phyloP scores from a whole-genome alignment of 2,888 invertebrate genomes.

The Listrodromus nycthemerus region DNA sequence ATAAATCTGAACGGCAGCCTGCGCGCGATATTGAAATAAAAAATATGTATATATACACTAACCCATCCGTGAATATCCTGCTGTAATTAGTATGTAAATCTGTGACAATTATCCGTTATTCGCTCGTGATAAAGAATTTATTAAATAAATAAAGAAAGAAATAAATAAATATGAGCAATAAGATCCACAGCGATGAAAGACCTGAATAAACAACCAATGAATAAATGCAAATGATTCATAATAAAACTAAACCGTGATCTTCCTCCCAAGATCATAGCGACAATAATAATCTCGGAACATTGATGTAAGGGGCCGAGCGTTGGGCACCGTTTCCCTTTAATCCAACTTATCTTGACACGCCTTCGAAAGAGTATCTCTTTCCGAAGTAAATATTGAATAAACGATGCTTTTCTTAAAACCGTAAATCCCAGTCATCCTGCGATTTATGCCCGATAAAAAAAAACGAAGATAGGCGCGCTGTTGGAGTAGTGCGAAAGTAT shows the following conservation, averaged over 20 bases:
- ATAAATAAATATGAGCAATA: slow-evolving; percentile 27
- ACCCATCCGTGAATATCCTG: not conserved
- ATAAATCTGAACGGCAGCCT: slow-evolving; percentile 14
- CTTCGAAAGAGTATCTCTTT: not conserved
- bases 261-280: not conserved
- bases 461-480: not conserved
- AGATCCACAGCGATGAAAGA: not conserved
- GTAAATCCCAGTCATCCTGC: not conserved
- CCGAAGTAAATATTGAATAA: not conserved
- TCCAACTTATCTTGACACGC: not conserved
- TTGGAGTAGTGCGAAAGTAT: too few relatives aligned
- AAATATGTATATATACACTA: not conserved
- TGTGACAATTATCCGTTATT: slow-evolving; percentile 37
- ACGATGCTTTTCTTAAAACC: not conserved
- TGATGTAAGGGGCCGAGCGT: not conserved
- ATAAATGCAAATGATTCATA: slow-evolving; percentile 6
- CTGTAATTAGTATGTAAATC: slow-evolving; percentile 36
- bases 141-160: slow-evolving; percentile 33
- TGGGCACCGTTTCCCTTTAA: not conserved
- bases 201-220: not conserved
- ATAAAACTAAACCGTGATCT: not conserved
- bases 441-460: not conserved
- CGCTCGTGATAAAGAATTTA: slow-evolving; percentile 19
- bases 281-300: not conserved
- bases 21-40: slow-evolving; percentile 28